Base-by-base conservation (phyloP, 2,797 vertebrate species). In the Syngnathus rostellatus region DNA sequence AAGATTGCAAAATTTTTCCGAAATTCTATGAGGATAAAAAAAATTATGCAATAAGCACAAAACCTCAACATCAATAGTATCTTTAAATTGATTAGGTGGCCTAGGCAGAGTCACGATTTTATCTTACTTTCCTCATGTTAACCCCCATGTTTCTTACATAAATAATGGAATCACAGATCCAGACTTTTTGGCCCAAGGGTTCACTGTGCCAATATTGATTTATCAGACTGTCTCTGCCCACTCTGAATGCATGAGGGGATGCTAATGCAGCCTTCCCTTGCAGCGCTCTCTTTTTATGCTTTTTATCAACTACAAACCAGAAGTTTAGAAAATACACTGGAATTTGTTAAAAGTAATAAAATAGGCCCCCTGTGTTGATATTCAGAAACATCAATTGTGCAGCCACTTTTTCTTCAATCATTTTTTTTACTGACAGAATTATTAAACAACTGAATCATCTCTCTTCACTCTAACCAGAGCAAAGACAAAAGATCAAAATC, bases 221-320 rank as follows among this genome's bases (percentile, higher is more conserved):
- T 81, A 67, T 37, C 10, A 65, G 7, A 45, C 39, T 23, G 70
- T 41, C 63, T 75, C 68, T 71, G 48, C 38, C 59, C 66, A 65
- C 57, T 69, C 68, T 66, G 50, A 69, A 68, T 67, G 66, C 76
- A 79, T 73, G 72, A 72, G n/a, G 80, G 74, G 70, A 72, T 65
- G 54, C 8, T 3, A 31, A 16, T 57, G 55, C 12, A 57, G 14
- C 55, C 17, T 57, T 31, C 7, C 2, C 9, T n/a, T 59, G 38
- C 16, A 66, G 50, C 67, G 60, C 65, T 39, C 54, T 68, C 23
- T 11, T 48, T 48, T 19, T 48, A 19, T 48, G 16, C 46, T 48
- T 53, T 53, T 53, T 31, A 31, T 31, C 3, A 31, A 31, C 31
- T 31, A 31, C 31, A 31, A 31, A 31, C 31, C 31, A 31, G 50